A percentile compares a stretch with the other conserved stretches of the same genome.
These are phyloP conservation scores for Ecliptopera silaceata DNA, from an alignment of 2,888 invertebrate species.

Conservation along the genomic window DNA sequence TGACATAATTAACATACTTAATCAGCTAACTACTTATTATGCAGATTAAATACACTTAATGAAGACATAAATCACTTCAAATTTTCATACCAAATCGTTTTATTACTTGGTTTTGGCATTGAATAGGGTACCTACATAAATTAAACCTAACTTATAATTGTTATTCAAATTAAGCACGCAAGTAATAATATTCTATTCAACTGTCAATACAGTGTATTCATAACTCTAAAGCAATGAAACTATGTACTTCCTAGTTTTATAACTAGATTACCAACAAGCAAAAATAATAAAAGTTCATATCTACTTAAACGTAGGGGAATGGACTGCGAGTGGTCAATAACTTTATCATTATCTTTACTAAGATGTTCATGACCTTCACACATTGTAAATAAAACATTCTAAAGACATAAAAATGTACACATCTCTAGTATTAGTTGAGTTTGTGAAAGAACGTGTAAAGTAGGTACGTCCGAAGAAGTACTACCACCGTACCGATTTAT, in stretches of 20 bases:
- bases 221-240: neutral
- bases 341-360: too few relatives aligned
- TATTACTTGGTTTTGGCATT: constrained; percentile 3
- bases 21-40: neutral
- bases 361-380: too few relatives aligned
- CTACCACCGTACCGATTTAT: too few relatives aligned
- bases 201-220: constrained; percentile 7
- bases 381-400: too few relatives aligned
- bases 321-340: too few relatives aligned
- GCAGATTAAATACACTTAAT: constrained; percentile 11
- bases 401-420: too few relatives aligned
- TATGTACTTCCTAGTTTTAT: neutral
- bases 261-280: too few relatives aligned
- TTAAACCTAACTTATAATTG: neutral
- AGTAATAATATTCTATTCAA: constrained; percentile 10
- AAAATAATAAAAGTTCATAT: too few relatives aligned
- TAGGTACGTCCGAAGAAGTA: too few relatives aligned
- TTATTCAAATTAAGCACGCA: constrained; percentile 6
- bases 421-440: too few relatives aligned
- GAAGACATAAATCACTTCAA: constrained; percentile 14
- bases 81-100: constrained; percentile 8
- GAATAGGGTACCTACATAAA: neutral
- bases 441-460: too few relatives aligned
- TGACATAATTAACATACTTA: neutral
- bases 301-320: neutral